Conservation (phyloP, 2,888 invertebrate genomes). For the Amaurobius ferox region DNA sequence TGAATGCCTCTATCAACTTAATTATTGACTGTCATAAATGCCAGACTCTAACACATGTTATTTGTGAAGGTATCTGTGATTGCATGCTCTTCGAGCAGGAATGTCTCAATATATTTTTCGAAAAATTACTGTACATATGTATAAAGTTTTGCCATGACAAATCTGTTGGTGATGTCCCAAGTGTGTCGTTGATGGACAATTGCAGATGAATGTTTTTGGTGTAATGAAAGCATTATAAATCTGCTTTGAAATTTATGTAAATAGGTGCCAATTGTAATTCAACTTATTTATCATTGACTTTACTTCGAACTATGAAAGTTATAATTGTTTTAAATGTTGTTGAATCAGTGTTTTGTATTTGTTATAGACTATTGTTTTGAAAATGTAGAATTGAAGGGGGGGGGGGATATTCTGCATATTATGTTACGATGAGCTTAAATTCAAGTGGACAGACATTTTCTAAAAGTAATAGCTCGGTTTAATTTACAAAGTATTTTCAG, state of each 20-base stretch:
- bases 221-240: not conserved
- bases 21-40: constrained; percentile 21
- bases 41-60: constrained; percentile 4
- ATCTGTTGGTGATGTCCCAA: not conserved
- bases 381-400: too few relatives aligned
- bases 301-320: too few relatives aligned
- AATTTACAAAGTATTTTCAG: too few relatives aligned
- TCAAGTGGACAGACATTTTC: too few relatives aligned
- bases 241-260: not conserved
- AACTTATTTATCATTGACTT: not conserved
- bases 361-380: too few relatives aligned
- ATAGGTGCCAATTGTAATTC: not conserved
- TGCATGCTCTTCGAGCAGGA: not conserved
- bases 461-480: too few relatives aligned
- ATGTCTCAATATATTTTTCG: not conserved
- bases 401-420: too few relatives aligned
- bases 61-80: constrained; percentile 44
- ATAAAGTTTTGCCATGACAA: constrained; percentile 26
- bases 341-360: too few relatives aligned
- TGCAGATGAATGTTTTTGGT: not conserved
- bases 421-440: too few relatives aligned
- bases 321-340: too few relatives aligned
- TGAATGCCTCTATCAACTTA: constrained; percentile 13
- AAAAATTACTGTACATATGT: constrained; percentile 33
- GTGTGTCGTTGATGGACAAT: not conserved